These are phyloP conservation scores for Terebella lapidaria DNA, from an alignment of 2,888 invertebrate species.

Conservation along the genomic window DNA sequence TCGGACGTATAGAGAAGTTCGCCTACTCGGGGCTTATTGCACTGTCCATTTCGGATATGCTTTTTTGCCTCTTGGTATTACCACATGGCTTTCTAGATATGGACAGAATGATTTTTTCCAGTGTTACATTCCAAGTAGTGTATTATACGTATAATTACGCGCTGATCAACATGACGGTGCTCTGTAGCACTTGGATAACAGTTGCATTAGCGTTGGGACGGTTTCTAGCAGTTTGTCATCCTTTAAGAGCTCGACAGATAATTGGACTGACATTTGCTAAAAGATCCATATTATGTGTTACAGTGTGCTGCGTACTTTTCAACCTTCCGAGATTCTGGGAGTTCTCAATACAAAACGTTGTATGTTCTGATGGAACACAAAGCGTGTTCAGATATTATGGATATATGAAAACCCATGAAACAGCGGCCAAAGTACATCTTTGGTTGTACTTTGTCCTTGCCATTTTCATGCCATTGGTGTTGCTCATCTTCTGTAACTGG, in stretches of 20 bases:
- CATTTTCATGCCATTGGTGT: slow-evolving; percentile 40
- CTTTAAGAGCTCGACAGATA: slow-evolving; percentile 63
- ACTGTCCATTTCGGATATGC: slow-evolving; percentile 70
- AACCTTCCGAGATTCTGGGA: slow-evolving; percentile 9
- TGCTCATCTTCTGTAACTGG: slow-evolving; percentile 42
- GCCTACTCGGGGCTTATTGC: slow-evolving; percentile 71
- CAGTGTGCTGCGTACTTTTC: slow-evolving; percentile 9
- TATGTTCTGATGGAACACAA: background rate
- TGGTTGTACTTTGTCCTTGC: slow-evolving; percentile 37
- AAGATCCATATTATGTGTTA: slow-evolving; percentile 30
- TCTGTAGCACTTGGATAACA: slow-evolving; percentile 71
- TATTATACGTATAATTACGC: slow-evolving; percentile 38
- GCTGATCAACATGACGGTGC: slow-evolving; percentile 52
- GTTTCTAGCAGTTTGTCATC: slow-evolving; percentile 71
- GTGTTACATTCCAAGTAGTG: slow-evolving; percentile 21
- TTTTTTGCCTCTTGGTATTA: slow-evolving; percentile 57
- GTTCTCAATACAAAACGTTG: background rate
- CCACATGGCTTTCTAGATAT: slow-evolving; percentile 53
- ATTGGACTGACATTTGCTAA: slow-evolving; percentile 37
- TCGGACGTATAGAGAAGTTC: slow-evolving; percentile 70
- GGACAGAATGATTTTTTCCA: background rate
- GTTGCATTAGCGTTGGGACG: slow-evolving; percentile 69
- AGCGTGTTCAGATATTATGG: slow-evolving; percentile 1
- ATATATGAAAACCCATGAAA: background rate
- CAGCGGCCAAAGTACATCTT: slow-evolving; percentile 9